Base-by-base conservation (phyloP, 2,888 invertebrate genomes). In the Troilus luridus region DNA sequence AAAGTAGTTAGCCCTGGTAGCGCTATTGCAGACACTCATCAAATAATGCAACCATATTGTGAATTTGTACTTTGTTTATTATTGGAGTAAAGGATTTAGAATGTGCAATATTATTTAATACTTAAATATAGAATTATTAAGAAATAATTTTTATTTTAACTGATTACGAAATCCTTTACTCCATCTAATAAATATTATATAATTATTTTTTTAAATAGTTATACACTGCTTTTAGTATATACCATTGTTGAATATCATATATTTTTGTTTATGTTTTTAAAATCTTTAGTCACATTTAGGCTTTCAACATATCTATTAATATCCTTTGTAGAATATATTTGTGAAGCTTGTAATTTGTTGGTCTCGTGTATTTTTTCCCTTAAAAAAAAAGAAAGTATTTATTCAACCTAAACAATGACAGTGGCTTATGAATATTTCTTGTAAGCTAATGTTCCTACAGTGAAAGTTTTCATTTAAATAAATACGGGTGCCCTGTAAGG, bases 21-120 rank as follows among this genome's bases (percentile, higher is more conserved):
- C n/a, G n/a, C n/a, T n/a, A n/a, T n/a, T n/a, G n/a, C n/a, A n/a
- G n/a, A n/a, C n/a, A n/a, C n/a, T n/a, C n/a, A n/a, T n/a, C n/a
- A n/a, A n/a, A 41, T 41, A 41, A 41, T 41, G 41, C 41, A 41
- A 41, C 41, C 41, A 1, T 41, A 41, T 41, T 41, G 41, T 41
- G 41, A 41, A 41, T 41, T 41, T 41, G 41, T 41, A 41, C 41
- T 41, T 12, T 59, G 14, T 59, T 59, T 5, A 41, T 8, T 19
- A 41, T 77, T 77, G 27, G 41, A 85, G 85, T 85, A 85, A 85
- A 85, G 54, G 85, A 85, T 85, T 85, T 21, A 27, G 41, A 77
- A 77, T 41, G 2, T 77, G 0, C 7, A 12, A 6, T 27, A 0
- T 27, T 24, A 14, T 72, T 17, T 72, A 72, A 72, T 27, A 14